Percentiles rank a stretch among this genome's conserved stretches.
These are phyloP conservation scores for Laticauda laticaudata DNA, from an alignment of 2,113 vertebrate genomes.

Conservation along the genomic window DNA sequence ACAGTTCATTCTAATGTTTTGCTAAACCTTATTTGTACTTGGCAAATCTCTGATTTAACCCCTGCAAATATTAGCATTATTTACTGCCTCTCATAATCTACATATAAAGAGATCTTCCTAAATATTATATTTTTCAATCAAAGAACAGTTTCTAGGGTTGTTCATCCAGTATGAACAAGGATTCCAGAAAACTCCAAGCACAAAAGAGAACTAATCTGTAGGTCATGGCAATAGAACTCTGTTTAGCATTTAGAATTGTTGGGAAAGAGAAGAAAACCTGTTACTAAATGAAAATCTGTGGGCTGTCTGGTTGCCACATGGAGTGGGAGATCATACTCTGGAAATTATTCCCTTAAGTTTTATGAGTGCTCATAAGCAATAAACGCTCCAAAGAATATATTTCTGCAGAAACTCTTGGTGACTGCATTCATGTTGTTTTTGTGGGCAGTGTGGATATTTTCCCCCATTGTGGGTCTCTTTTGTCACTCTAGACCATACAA, in stretches of 20 bases:
- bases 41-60: neutral
- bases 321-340: neutral
- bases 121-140: neutral
- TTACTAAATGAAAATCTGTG: conserved; percentile 4
- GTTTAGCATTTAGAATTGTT: neutral
- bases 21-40: neutral
- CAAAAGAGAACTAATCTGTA: neutral
- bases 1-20: neutral
- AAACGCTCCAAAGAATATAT: neutral
- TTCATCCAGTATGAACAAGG: neutral
- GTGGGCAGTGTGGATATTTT: neutral
- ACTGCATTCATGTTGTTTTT: neutral
- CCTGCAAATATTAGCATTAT: neutral
- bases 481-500: neutral
- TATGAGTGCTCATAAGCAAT: neutral
- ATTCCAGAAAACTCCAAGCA: neutral
- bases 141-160: neutral
- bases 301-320: conserved; percentile 14
- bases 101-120: neutral
- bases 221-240: neutral
- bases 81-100: neutral
- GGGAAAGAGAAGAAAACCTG: neutral
- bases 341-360: neutral
- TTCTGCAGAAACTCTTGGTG: neutral
- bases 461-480: neutral